Base-by-base conservation (phyloP, 2,797 vertebrate species). In the Enteromius viviparus region DNA sequence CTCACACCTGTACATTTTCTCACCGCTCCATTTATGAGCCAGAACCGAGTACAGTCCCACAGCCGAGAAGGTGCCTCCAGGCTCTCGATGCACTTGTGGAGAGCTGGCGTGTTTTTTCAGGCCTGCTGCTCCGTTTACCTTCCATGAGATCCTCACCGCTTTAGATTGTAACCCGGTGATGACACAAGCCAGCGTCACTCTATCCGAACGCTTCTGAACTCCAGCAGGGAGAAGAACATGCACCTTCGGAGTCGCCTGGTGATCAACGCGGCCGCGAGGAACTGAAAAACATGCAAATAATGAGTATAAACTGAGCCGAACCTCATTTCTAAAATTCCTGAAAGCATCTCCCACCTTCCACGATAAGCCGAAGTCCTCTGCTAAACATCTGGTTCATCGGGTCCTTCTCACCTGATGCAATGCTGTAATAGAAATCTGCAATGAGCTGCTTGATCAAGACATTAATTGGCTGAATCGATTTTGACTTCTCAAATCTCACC, bases 351-450 rank as follows among this genome's bases (percentile, higher is more conserved):
- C 84, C 86, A 88, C 89, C 86, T 72, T 88, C 83, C 55, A 91
- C 88, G 49, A 86, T 15, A 11, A 90, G 88, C 3, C 71, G 70
- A 81, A 91, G 80, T 64, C 89, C 89, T 58, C 29, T 79, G 69
- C 90, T 88, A 74, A 91, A 91, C 19, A 60, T 80, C 37, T 78
- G 58, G 2, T 19, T 51, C 11, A 81, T 76, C 5, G 58, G 1
- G 1, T 64, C 60, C 37, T 32, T 9, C 14, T 78, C 42, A 42
- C 75, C 83, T 23, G 68, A 69, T 17, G 23, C 45, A 42, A 62
- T 68, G 21, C 90, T 90, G 88, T 40, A 32, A 76, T 12, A 76
- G 47, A 49, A 77, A 76, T 47, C 23, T 45, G 34, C 26, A 17
- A 11, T 72, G 71, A 82, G 77, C 62, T n/a, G 2, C 23, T 17